Percentiles rank a stretch among this genome's conserved stretches.
phyloP scores from a whole-genome alignment of 2,113 vertebrate genomes.

The Toxostoma redivivum region DNA sequence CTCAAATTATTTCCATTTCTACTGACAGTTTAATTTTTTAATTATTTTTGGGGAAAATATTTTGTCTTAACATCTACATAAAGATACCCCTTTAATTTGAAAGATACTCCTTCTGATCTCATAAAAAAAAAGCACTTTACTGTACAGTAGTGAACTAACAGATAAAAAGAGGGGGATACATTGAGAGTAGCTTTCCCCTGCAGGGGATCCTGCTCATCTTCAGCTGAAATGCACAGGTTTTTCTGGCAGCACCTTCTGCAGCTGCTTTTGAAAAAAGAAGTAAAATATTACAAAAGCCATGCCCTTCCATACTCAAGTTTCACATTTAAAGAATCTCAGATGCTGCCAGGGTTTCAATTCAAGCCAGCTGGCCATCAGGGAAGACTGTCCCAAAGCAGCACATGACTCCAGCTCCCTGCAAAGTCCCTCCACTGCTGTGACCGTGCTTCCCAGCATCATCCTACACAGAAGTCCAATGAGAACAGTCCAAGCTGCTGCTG shows the following conservation, averaged over 20 bases:
- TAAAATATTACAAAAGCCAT: background rate
- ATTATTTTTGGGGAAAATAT: background rate
- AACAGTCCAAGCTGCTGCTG: accelerated
- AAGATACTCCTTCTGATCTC: background rate
- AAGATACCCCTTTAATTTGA: background rate
- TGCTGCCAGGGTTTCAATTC: background rate
- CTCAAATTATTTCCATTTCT: background rate
- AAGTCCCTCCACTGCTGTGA: background rate
- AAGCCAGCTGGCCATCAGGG: background rate
- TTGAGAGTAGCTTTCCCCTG: background rate
- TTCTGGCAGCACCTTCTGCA: background rate
- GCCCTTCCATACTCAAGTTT: background rate
- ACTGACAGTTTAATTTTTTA: background rate
- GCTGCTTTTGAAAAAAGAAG: background rate
- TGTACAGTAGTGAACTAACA: background rate
- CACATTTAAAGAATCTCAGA: background rate
- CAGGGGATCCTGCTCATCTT: background rate
- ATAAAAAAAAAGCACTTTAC: background rate
- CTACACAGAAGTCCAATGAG: accelerated
- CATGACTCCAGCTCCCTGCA: background rate
- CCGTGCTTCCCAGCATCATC: background rate
- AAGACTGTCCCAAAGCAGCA: background rate
- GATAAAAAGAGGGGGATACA: background rate
- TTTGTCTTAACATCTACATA: background rate
- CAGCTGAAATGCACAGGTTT: background rate